Conservation (phyloP, 2,888 invertebrate genomes). For the Perithous albicinctus region DNA sequence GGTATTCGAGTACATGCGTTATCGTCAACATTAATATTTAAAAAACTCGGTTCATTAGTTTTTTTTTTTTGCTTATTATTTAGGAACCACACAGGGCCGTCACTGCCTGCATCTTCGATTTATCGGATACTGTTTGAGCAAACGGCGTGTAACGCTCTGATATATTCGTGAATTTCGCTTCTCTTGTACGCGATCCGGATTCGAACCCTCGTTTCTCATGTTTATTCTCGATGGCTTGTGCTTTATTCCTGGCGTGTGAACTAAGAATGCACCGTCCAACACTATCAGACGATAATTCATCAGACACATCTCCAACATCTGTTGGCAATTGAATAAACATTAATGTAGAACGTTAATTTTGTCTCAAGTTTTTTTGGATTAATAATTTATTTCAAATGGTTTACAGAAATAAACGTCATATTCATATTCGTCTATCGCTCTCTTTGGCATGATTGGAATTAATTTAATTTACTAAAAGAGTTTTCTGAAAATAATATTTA, state of each 20-base stretch:
- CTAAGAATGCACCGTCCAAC: conserved; percentile 90
- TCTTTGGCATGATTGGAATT: no score
- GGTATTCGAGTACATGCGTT: conserved; percentile 29
- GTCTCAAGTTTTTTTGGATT: background rate
- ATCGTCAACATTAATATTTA: background rate
- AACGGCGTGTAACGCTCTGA: conserved; percentile 77
- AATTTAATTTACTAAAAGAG: no score
- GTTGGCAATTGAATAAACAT: conserved; percentile 66
- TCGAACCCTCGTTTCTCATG: conserved; percentile 22
- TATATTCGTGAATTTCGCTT: conserved; percentile 80
- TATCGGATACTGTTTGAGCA: conserved; percentile 80
- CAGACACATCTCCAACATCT: conserved; percentile 93
- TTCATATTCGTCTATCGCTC: no score
- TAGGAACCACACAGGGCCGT: conserved; percentile 44
- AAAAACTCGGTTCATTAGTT: conserved; percentile 20
- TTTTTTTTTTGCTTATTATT: background rate
- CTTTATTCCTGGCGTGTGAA: conserved; percentile 89
- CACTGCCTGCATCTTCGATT: conserved; percentile 78
- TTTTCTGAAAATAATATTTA: no score
- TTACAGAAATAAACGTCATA: no score
- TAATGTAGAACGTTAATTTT: background rate
- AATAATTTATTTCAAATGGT: no score
- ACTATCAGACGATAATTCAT: conserved; percentile 90
- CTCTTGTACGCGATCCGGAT: conserved; percentile 74
- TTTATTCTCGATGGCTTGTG: conserved; percentile 80